A percentile compares a stretch with the other conserved stretches of the same genome.
Evolutionary conservation across 1,140 invertebrate genomes (phyloP).

Genomic region (Zaprionus ghesquierei): DNA sequence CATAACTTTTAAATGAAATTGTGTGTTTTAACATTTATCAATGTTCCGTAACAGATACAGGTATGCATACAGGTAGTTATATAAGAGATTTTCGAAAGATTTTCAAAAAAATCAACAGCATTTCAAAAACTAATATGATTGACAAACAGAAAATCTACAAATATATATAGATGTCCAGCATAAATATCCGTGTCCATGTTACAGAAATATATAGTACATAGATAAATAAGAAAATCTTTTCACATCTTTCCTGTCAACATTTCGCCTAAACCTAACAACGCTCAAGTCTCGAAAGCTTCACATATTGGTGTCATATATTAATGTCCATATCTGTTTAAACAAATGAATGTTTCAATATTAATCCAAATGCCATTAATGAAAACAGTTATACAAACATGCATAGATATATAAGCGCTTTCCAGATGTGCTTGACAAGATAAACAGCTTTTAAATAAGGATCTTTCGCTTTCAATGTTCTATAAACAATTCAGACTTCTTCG

Average conservation of each 20-base stretch:
- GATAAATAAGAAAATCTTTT: no score
- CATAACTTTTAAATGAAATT: not conserved
- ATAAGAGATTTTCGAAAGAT: not conserved
- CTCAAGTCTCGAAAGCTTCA: not conserved
- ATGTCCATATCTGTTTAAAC: not conserved
- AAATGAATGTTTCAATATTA: not conserved
- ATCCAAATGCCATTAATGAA: not conserved
- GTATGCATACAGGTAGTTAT: not conserved
- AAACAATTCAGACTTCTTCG: no score
- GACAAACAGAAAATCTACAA: not conserved
- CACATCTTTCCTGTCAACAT: no score
- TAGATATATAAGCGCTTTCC: no score
- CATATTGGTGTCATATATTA: not conserved
- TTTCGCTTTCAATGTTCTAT: no score
- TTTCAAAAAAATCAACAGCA: not conserved
- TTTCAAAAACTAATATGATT: no score
- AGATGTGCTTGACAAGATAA: no score
- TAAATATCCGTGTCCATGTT: not conserved
- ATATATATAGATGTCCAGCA: not conserved
- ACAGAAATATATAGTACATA: not conserved
- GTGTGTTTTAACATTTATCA: no score
- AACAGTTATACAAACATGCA: no score
- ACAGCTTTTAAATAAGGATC: no score
- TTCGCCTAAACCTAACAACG: no score
- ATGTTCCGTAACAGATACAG: no score